Percentiles rank a stretch among this genome's conserved stretches.
These are phyloP conservation scores for Pteropus alecto DNA, from an alignment of 2,113 vertebrate genomes.

Conservation along the genomic window DNA sequence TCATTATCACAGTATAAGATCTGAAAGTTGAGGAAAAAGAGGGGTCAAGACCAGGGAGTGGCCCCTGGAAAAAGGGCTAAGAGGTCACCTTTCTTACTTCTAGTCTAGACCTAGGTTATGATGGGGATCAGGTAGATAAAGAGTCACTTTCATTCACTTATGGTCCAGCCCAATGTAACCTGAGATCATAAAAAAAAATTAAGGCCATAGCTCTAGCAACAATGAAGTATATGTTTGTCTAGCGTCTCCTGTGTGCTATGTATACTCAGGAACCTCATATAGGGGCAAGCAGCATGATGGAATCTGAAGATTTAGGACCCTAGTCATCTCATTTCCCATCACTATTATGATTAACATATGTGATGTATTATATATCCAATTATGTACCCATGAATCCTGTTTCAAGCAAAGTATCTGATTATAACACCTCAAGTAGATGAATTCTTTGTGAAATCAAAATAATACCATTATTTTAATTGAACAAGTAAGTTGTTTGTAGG, in stretches of 20 bases:
- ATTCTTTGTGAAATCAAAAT: constrained; percentile 25
- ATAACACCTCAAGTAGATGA: background rate
- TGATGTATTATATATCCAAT: background rate
- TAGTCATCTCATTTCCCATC: background rate
- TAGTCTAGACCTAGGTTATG: background rate
- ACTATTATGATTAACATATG: background rate
- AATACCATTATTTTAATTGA: constrained; percentile 6
- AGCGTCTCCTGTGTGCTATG: background rate
- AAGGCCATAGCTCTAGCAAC: background rate
- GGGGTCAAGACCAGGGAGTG: background rate
- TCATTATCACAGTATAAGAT: background rate
- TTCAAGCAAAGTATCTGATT: background rate
- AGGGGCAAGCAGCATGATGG: background rate
- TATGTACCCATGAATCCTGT: background rate
- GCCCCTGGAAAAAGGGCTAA: background rate
- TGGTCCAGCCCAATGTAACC: background rate
- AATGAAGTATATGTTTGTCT: background rate
- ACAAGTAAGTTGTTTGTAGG: background rate
- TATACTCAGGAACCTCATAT: background rate
- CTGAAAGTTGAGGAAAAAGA: background rate
- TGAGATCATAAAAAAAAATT: background rate
- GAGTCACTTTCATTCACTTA: background rate
- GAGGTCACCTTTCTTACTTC: background rate
- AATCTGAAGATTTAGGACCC: background rate
- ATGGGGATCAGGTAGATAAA: background rate